Base-by-base conservation (phyloP, 2,888 invertebrate genomes). In the Pandemis heparana region DNA sequence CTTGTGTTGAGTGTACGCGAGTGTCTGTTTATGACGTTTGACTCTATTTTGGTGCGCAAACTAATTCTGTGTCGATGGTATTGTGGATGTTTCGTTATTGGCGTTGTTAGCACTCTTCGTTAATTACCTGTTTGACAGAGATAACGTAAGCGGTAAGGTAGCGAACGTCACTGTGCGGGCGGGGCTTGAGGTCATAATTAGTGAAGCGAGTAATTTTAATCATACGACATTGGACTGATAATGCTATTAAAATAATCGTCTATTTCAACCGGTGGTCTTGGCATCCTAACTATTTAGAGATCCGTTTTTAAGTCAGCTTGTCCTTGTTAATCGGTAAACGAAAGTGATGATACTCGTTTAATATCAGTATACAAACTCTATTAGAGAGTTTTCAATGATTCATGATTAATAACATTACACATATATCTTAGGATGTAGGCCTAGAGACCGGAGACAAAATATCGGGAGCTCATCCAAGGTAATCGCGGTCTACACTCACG, bases 21-120 rank as follows among this genome's bases (percentile, higher is more conserved):
- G 65, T 60, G 56, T 51, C 73, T 70, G 65, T 73, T 74, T 67
- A 74, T 74, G 73, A 74, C 75, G 74, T 75, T 65, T 46, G 72
- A 59, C 60, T 74, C 67, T 75, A 75, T 75, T 71, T 75, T 60
- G 53, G 65, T 76, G 68, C 71, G 61, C 43, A 14, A 65, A 64
- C 72, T 76, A 75, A 63, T 75, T 68, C 60, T 75, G 75, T 76
- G 75, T 64, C 71, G 68, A 75, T 76, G 56, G 51, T 64, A 67
- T 70, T 70, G 69, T 70, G 64, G 53, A 70, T 74, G 65, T 74
- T 74, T 74, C 71, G 62, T 71, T 71, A 70, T 60, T 65, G 32
- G 48, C 65, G 61, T 51, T 60, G 65, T 72, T 73, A 69, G 69
- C 60, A 60, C 51, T 43, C 53, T 56, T 41, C 18, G 74, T 73